Conservation (phyloP, 2,888 invertebrate species). For the Acanthosoma haemorrhoidale region DNA sequence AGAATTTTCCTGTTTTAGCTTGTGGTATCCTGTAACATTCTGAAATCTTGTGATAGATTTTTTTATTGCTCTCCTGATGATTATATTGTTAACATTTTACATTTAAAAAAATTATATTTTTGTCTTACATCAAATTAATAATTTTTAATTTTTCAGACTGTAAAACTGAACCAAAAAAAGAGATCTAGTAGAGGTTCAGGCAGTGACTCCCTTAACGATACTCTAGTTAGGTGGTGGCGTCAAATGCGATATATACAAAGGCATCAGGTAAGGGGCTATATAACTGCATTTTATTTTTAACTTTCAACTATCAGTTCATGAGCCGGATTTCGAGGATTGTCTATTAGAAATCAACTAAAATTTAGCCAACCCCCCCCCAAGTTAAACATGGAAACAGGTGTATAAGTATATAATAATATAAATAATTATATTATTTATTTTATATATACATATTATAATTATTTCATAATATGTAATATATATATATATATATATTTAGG, state of each 20-base stretch:
- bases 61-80: background rate
- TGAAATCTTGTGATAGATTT: background rate
- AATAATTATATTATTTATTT: no score
- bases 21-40: no score
- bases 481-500: no score
- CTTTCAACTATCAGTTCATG: background rate
- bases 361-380: no score
- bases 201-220: slow-evolving; percentile 11
- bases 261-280: background rate
- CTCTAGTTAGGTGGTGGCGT: slow-evolving; percentile 24
- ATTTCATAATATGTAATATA: no score
- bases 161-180: slow-evolving; percentile 10
- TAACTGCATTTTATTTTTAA: background rate
- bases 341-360: no score
- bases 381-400: no score
- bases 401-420: no score
- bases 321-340: no score
- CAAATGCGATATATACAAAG: slow-evolving; percentile 19
- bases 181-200: background rate
- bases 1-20: no score
- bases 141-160: slow-evolving; percentile 2
- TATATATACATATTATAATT: no score
- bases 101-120: background rate
- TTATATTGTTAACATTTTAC: no score
- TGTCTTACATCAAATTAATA: background rate